A percentile compares a stretch with the other conserved stretches of the same genome.
Conservation (phyloP, 2,797 vertebrate species). For the Notolabrus celidotus region DNA sequence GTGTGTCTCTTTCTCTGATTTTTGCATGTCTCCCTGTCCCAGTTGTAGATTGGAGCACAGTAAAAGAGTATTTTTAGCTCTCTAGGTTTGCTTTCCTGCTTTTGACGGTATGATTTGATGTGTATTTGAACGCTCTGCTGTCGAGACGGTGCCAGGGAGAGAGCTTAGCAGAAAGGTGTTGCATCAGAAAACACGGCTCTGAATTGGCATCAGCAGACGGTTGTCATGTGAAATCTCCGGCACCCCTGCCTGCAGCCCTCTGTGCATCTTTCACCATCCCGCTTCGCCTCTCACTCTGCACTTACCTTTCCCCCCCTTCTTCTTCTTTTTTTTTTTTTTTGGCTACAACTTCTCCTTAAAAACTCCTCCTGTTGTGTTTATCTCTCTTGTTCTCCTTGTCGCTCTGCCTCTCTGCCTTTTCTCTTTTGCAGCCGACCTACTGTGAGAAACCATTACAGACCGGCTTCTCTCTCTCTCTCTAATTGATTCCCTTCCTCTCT, state of each 20-base stretch:
- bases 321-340: conserved; percentile 33
- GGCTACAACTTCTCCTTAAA: conserved; percentile 65
- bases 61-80: background rate
- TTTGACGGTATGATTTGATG: conserved; percentile 9
- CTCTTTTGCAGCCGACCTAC: conserved; percentile 65
- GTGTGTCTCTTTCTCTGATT: conserved; percentile 3
- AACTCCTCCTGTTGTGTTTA: conserved; percentile 82
- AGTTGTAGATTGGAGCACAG: background rate
- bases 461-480: conserved; percentile 81
- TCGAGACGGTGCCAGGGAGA: conserved; percentile 23
- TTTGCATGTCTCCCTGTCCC: conserved; percentile 1
- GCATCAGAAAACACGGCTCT: conserved; percentile 68
- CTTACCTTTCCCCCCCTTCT: conserved; percentile 44
- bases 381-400: conserved; percentile 60
- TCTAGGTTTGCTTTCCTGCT: conserved; percentile 1
- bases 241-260: conserved; percentile 62
- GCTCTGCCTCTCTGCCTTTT: conserved; percentile 47
- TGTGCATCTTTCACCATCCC: conserved; percentile 56
- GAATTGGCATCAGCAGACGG: conserved; percentile 53
- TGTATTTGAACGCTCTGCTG: conserved; percentile 40
- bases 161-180: conserved; percentile 58
- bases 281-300: conserved; percentile 43
- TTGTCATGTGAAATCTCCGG: conserved; percentile 68
- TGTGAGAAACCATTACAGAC: conserved; percentile 83
- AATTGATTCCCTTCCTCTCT: conserved; percentile 80